These are phyloP conservation scores for Drosophila yooni DNA, from an alignment of 2,888 invertebrate species.

Conservation along the genomic window DNA sequence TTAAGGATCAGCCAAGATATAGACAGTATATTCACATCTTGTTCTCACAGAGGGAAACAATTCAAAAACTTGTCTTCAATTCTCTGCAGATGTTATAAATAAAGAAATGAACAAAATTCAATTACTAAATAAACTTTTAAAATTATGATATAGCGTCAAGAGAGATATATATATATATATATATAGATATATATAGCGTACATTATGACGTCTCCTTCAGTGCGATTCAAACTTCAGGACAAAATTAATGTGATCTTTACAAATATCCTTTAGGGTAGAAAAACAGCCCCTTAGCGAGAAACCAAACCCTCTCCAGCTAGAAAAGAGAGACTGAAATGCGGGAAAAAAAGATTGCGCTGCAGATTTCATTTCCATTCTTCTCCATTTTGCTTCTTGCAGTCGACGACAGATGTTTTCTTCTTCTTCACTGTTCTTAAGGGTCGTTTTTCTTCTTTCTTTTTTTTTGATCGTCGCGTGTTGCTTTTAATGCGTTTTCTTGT, in stretches of 20 bases:
- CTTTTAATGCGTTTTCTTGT: slow-evolving; percentile 42
- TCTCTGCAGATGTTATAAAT: neutral
- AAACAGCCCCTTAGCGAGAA: slow-evolving; percentile 30
- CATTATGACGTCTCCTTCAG: neutral
- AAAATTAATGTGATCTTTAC: neutral
- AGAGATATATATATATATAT: neutral
- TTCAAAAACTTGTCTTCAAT: neutral
- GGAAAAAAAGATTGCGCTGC: slow-evolving; percentile 46
- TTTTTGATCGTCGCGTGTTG: slow-evolving; percentile 51
- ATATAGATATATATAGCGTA: neutral
- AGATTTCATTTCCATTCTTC: slow-evolving; percentile 48
- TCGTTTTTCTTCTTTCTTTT: slow-evolving; percentile 41
- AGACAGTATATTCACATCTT: neutral
- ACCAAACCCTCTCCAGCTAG: neutral
- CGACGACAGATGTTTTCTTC: slow-evolving; percentile 54
- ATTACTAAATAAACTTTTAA: neutral
- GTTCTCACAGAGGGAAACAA: neutral
- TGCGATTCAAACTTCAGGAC: neutral
- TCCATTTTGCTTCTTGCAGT: slow-evolving; percentile 23
- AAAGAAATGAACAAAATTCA: neutral
- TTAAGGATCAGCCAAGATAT: neutral
- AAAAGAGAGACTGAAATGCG: neutral
- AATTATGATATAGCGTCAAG: too few relatives aligned
- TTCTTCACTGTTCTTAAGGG: slow-evolving; percentile 48
- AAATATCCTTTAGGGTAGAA: neutral